Evolutionary conservation across 2,113 vertebrate genomes (phyloP).

Genomic region (Elephantulus edwardii): DNA sequence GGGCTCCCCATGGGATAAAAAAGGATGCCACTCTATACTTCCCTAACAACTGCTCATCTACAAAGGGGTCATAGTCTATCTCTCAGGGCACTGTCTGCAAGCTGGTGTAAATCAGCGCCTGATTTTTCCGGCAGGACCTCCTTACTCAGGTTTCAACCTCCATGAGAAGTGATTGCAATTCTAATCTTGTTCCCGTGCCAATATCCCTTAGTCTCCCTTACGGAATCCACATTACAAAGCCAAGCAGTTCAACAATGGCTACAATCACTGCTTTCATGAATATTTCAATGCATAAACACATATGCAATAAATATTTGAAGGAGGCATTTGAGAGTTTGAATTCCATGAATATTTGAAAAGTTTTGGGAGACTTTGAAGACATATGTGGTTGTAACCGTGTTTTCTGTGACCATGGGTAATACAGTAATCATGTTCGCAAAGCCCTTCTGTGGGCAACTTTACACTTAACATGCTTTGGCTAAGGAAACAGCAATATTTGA

Average conservation of each 20-base stretch:
- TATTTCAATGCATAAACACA: conserved; percentile 30
- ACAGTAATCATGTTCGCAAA: background rate
- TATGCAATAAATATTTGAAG: conserved; percentile 37
- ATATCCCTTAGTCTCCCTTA: background rate
- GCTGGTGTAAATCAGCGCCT: background rate
- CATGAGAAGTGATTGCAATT: background rate
- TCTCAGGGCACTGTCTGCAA: background rate
- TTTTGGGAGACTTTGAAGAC: background rate
- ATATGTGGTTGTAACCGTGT: background rate
- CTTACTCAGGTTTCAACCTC: background rate
- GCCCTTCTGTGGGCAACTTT: background rate
- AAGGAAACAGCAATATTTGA: background rate
- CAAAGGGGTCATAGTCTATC: background rate
- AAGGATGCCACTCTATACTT: background rate
- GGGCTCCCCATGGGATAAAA: background rate
- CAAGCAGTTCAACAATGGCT: conserved; percentile 37
- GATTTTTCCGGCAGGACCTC: background rate
- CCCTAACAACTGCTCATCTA: background rate
- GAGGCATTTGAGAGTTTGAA: background rate
- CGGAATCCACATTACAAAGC: background rate
- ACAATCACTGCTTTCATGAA: conserved; percentile 2
- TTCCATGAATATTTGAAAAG: background rate
- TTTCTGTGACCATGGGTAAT: background rate
- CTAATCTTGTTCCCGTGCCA: background rate
- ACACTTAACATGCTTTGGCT: background rate